Base-by-base conservation (phyloP, 2,797 vertebrate genomes). In the Pampus argenteus region DNA sequence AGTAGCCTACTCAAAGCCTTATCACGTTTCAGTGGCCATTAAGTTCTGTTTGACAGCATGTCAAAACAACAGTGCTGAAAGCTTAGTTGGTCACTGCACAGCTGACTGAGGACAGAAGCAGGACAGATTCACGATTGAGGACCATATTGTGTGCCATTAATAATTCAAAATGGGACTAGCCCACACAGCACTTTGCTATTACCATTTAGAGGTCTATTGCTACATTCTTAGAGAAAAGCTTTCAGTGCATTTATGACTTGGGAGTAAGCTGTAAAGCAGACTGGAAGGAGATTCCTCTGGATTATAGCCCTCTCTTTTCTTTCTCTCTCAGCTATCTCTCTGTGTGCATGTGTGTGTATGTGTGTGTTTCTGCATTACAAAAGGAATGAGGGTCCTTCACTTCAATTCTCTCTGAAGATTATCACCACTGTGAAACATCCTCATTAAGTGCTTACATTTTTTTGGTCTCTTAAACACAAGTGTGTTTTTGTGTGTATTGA, bases 351-450 rank as follows among this genome's bases (percentile, higher is more conserved):
- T 36, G 34, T 79, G 51, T 25, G 20, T 50, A 36, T 72, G 67
- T 71, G 57, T 66, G 54, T 54, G 65, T 70, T 25, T 34, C 36
- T 62, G 56, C 20, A 40, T 68, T 68, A 57, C 52, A 48, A 75
- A 78, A 66, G 25, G 20, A 87, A 62, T 22, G 25, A 75, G 61
- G 25, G 65, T 77, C 79, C 79, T 84, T 81, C 50, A 75, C 66
- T 86, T 76, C 64, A 79, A 26, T 71, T 81, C 81, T 86, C 84
- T 93, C 91, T 89, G 86, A 90, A 91, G 90, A 91, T 87, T 81
- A 87, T 85, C 78, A 51, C 70, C 68, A 79, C 83, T 84, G 81
- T 78, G 85, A 87, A 88, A 84, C 78, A 50, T 84, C 56, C 76
- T 87, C 80, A 74, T 86, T 88, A 90, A 83, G 75, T 77, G 76